Evolutionary conservation across 2,113 vertebrate species (phyloP), one percentile per base, ranked within the genome.

Genomic region (Oceanodroma tethys): DNA sequence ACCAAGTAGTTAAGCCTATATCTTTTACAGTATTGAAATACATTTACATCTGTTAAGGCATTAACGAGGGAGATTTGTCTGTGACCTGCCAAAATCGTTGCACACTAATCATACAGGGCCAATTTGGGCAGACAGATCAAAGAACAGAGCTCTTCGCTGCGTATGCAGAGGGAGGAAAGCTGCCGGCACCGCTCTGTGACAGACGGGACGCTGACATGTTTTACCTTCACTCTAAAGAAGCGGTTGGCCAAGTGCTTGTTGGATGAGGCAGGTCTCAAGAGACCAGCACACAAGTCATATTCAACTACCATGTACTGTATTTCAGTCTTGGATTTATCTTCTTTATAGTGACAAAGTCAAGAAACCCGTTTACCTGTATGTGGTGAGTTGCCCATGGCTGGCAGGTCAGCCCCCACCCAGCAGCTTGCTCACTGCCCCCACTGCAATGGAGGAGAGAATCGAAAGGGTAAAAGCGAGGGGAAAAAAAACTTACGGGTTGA

Each of bases 11-110:
- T 75, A 70, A 94, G 34, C 52, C 80, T 86, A 3, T 68, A 4
- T 75, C 45, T 79, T 83, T 66, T 50, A 81, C 29, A 38, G 56
- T 84, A 7, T 16, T 86, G 21, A 75, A 91, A 73, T 66, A 29
- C 19, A 5, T 83, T 90, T 89, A 6, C 87, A 87, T 75, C 92
- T 89, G 53, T 65, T 83, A 90, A 87, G 47, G 63, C 38, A 36
- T 87, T 74, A 58, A 88, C 27, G 63, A 88, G 95, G 79, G 86
- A 75, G 83, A 52, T 17, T 87, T 93, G 90, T 81, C 92, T 58
- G 1, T 93, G 95, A 95, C 95, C 91, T 93, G 32, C 93, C 94
- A 76, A 93, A 96, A 50, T 92, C 81, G 94, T 38, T 93, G 89
- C 88, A 82, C 75, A 23, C 65, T 73, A 43, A 94, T 92, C 91